Percentiles rank a stretch among this genome's conserved stretches.
Evolutionary conservation across 2,797 vertebrate genomes (phyloP).

Genomic region (Enteromius argenteus): DNA sequence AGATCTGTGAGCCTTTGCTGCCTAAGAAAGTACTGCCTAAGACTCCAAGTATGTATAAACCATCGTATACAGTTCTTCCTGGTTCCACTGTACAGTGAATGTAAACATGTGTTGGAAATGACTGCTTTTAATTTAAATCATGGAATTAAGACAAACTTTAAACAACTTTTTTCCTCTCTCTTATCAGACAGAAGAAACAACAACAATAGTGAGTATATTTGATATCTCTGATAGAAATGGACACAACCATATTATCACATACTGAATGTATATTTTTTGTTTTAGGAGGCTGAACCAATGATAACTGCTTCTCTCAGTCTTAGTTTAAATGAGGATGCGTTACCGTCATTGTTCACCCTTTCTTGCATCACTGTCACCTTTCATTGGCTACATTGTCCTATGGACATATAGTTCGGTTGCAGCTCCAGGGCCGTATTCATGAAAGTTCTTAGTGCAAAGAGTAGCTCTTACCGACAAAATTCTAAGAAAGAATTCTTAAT

Average conservation of each 20-base stretch:
- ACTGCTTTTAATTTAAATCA: not conserved
- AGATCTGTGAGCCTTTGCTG: conserved; percentile 85
- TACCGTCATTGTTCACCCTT: conserved; percentile 3
- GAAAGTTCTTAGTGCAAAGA: not conserved
- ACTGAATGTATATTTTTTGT: not conserved
- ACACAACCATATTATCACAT: not conserved
- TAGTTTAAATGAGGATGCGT: conserved; percentile 30
- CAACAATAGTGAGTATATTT: conserved; percentile 66
- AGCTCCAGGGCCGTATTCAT: not conserved
- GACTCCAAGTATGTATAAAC: conserved; percentile 77
- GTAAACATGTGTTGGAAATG: not conserved
- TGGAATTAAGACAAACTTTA: not conserved
- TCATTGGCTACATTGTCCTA: conserved; percentile 22
- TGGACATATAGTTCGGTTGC: conserved; percentile 31
- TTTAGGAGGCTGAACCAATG: conserved; percentile 24
- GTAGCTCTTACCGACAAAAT: not conserved
- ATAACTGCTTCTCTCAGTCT: not conserved
- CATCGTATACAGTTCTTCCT: not conserved
- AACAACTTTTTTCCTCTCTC: not conserved
- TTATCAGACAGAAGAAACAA: conserved; percentile 77
- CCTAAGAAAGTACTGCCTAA: conserved; percentile 62
- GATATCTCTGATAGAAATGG: not conserved
- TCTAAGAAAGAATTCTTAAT: no score
- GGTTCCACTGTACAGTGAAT: not conserved
- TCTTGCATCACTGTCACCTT: conserved; percentile 38